A percentile compares a stretch with the other conserved stretches of the same genome.
These are phyloP conservation scores for Sinocyclocheilus anshuiensis DNA, from an alignment of 2,113 vertebrate species.

Conservation along the genomic window DNA sequence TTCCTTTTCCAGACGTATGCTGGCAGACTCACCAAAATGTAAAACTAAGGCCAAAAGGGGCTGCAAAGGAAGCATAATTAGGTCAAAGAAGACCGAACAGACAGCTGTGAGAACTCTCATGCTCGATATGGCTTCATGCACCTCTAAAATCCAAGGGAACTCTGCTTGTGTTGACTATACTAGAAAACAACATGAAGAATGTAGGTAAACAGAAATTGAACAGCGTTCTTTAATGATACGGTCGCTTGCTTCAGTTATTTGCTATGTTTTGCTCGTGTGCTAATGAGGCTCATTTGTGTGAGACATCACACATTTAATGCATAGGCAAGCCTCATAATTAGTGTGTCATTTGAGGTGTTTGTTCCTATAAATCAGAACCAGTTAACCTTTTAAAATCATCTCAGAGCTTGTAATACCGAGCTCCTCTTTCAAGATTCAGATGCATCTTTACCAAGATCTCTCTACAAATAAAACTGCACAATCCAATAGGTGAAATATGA, in stretches of 20 bases:
- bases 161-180: neutral
- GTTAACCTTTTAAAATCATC: constrained; percentile 1
- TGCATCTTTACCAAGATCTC: neutral
- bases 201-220: neutral
- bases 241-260: neutral
- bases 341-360: neutral
- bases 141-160: neutral
- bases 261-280: neutral
- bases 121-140: neutral
- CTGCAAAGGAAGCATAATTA: constrained; percentile 15
- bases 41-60: constrained; percentile 7
- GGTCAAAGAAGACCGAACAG: neutral
- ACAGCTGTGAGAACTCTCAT: neutral
- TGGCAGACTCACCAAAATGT: constrained; percentile 13
- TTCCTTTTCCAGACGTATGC: constrained; percentile 1
- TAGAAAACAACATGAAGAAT: neutral
- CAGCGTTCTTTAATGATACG: neutral
- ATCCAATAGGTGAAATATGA: constrained; percentile 25
- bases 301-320: constrained; percentile 1
- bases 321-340: neutral
- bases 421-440: neutral
- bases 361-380: constrained; percentile 1
- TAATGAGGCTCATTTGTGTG: constrained; percentile 7
- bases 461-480: neutral
- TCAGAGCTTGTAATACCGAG: neutral